Base-by-base conservation (phyloP, 2,113 vertebrate genomes). In the Nyctereutes procyonoides region DNA sequence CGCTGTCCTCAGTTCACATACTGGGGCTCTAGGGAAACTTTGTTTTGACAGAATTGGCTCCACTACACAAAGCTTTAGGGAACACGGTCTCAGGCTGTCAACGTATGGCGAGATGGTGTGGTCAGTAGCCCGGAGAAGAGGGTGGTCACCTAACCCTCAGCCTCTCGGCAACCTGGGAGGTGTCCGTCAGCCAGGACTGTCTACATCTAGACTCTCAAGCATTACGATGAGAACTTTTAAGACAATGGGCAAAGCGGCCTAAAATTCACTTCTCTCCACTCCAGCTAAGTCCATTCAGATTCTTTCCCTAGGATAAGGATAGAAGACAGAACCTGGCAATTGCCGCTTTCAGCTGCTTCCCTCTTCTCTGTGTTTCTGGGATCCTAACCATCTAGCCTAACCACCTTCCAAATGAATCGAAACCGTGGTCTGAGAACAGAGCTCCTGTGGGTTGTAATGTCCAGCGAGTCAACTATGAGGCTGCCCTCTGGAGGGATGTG, bases 351-450 rank as follows among this genome's bases (percentile, higher is more conserved):
- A 1, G 38, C 22, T 86, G 22, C 55, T 88, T 88, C 56, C 60
- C 12, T 22, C 0, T 67, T 93, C 86, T 22, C 53, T 8, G 0
- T 74, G 26, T 63, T 90, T 81, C 26, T 65, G 84, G 43, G 55
- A 55, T 43, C 60, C 69, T 62, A 20, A 3, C n/a, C 32, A 62
- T 19, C 76, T 89, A 43, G 43, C 60, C 69, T 62, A 20, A 3
- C n/a, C 32, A 62, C 15, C 76, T 89, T 74, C 26, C 56, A 51
- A 74, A 48, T 85, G 81, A 88, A 38, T 51, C 30, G 69, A 71
- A 86, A 32, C 73, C 35, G 71, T 60, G 28, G 63, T 83, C 80
- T 96, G 63, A 92, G 32, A 55, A 67, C 20, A 5, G 94, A 16
- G 56, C 15, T 35, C 16, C 15, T 19, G 0, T 32, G 6, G 73